Evolutionary conservation across 1,140 invertebrate species (phyloP).

Genomic region (Gerris buenoi): DNA sequence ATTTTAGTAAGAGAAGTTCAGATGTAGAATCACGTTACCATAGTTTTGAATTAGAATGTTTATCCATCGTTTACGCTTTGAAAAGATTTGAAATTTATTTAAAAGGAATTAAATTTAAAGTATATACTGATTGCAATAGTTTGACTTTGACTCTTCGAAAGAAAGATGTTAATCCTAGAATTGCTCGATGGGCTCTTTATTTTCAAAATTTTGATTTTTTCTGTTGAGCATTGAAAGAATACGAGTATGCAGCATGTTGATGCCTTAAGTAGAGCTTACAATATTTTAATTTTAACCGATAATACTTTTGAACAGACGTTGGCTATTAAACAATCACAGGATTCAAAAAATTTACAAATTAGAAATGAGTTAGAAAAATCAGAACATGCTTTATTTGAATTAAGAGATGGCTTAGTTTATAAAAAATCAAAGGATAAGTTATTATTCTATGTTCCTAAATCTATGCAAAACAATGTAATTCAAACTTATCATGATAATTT

Average conservation of each 20-base stretch:
- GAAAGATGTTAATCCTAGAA: slow-evolving; percentile 14
- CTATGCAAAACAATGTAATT: slow-evolving; percentile 16
- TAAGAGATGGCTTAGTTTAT: neutral
- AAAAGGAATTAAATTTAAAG: slow-evolving; percentile 23
- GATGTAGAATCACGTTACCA: slow-evolving; percentile 30
- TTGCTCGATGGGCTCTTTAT: slow-evolving; percentile 12
- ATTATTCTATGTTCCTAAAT: slow-evolving; percentile 17
- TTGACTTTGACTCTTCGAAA: neutral
- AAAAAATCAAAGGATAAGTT: neutral
- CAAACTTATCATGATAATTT: slow-evolving; percentile 20
- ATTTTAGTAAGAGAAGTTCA: slow-evolving; percentile 30
- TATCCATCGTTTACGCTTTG: slow-evolving; percentile 35
- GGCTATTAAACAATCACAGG: neutral
- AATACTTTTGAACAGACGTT: neutral
- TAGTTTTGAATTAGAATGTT: slow-evolving; percentile 33
- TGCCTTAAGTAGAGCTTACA: neutral
- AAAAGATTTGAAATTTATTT: slow-evolving; percentile 35
- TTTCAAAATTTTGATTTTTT: slow-evolving; percentile 6
- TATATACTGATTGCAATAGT: neutral
- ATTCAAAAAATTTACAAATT: neutral
- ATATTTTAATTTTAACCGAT: neutral
- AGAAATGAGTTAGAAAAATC: neutral
- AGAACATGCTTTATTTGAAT: neutral
- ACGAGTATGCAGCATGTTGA: neutral
- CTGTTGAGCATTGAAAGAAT: neutral